These are phyloP conservation scores for Ichneumoninae sp. DNA, from an alignment of 2,888 invertebrate genomes.

Conservation along the genomic window DNA sequence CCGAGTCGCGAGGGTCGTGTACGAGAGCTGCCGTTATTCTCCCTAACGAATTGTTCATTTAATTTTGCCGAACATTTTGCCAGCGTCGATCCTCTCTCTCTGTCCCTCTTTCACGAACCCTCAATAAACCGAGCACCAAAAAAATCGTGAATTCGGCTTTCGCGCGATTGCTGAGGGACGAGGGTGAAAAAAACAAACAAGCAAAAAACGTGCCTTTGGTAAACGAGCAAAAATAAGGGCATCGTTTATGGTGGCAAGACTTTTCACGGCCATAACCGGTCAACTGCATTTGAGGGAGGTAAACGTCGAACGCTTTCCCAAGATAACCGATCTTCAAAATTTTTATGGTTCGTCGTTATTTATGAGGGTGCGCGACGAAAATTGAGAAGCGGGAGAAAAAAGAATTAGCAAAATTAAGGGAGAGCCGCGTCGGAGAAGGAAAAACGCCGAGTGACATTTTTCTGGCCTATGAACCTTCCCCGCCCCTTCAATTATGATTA, in stretches of 20 bases:
- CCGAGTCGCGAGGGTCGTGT: conserved; percentile 41
- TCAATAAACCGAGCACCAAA: conserved; percentile 39
- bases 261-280: conserved; percentile 56
- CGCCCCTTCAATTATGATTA: conserved; percentile 56
- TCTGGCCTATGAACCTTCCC: conserved; percentile 19
- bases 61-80: conserved; percentile 78
- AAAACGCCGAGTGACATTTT: conserved; percentile 38
- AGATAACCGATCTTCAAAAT: conserved; percentile 76
- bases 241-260: conserved; percentile 41
- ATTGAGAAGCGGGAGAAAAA: conserved; percentile 57
- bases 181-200: conserved; percentile 28
- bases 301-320: conserved; percentile 67
- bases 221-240: conserved; percentile 53
- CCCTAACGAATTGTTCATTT: conserved; percentile 79
- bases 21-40: conserved; percentile 68
- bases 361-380: conserved; percentile 68
- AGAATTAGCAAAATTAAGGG: conserved; percentile 12
- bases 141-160: conserved; percentile 29
- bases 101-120: conserved; percentile 47
- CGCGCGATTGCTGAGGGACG: conserved; percentile 6
- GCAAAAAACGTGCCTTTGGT: conserved; percentile 37
- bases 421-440: conserved; percentile 58
- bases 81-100: conserved; percentile 64
- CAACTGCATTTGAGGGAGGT: conserved; percentile 20
- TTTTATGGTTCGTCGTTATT: conserved; percentile 76